Conservation (phyloP, 2,797 vertebrate genomes). For the Spatula versicolor region DNA sequence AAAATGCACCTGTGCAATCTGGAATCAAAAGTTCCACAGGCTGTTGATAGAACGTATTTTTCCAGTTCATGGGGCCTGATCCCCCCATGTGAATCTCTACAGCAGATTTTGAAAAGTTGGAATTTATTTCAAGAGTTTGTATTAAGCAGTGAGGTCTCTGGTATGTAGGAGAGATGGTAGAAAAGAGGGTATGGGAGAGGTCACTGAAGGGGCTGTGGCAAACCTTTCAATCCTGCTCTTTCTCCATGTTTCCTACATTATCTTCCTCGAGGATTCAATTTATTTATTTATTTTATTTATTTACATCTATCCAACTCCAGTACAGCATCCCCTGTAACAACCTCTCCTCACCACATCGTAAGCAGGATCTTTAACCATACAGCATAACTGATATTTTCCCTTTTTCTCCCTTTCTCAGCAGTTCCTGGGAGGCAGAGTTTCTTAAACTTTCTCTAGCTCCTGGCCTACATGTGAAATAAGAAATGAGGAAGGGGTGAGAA, state of each 20-base stretch:
- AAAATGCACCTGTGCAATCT: background rate
- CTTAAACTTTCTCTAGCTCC: background rate
- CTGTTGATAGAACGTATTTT: background rate
- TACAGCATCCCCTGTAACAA: background rate
- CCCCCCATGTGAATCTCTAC: rapidly evolving
- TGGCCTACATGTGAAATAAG: background rate
- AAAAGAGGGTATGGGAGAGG: background rate
- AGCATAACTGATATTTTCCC: background rate
- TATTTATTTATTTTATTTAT: too few relatives aligned
- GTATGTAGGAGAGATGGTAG: background rate
- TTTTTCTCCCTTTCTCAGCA: background rate
- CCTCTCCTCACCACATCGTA: background rate
- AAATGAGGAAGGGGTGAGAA: background rate
- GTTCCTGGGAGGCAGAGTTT: background rate
- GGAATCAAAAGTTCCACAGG: background rate
- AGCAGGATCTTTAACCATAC: background rate
- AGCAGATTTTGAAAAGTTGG: background rate
- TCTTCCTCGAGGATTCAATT: background rate
- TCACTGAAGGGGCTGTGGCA: background rate
- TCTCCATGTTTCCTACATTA: background rate
- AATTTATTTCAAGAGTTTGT: background rate
- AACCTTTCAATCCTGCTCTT: background rate
- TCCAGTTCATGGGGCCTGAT: background rate
- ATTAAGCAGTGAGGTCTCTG: background rate
- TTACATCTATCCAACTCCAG: background rate